Conservation (phyloP, 2,113 vertebrate species). For the Pelmatolapia mariae region DNA sequence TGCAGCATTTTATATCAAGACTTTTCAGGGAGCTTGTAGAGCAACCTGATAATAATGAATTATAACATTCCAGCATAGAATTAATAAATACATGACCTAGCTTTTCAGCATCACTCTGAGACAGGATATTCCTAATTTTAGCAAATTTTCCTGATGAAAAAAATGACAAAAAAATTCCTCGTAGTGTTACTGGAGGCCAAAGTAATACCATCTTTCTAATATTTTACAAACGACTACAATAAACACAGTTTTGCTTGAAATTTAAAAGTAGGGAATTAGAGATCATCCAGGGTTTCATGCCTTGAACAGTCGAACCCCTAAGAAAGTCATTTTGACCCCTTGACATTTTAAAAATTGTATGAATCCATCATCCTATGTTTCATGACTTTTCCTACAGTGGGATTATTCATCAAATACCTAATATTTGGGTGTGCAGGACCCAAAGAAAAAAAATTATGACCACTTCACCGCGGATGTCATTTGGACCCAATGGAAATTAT, state of each 20-base stretch:
- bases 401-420: not conserved
- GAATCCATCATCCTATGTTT: not conserved
- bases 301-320: not conserved
- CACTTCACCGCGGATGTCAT: not conserved
- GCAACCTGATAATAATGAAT: not conserved
- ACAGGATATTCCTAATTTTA: not conserved
- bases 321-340: not conserved
- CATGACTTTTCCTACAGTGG: not conserved
- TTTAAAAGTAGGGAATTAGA: not conserved
- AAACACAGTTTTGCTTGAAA: not conserved
- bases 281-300: not conserved
- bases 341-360: not conserved
- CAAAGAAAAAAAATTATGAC: not conserved
- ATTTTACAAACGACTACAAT: not conserved
- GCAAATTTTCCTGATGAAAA: not conserved
- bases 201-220: not conserved
- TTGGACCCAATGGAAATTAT: not conserved
- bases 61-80: not conserved
- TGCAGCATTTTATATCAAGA: not conserved
- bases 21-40: not conserved
- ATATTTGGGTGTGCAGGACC: not conserved
- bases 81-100: too few relatives aligned
- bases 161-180: rapidly evolving
- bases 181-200: not conserved
- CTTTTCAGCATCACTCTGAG: not conserved